Conservation (phyloP, 2,113 vertebrate genomes). For the Crotalus tigris region DNA sequence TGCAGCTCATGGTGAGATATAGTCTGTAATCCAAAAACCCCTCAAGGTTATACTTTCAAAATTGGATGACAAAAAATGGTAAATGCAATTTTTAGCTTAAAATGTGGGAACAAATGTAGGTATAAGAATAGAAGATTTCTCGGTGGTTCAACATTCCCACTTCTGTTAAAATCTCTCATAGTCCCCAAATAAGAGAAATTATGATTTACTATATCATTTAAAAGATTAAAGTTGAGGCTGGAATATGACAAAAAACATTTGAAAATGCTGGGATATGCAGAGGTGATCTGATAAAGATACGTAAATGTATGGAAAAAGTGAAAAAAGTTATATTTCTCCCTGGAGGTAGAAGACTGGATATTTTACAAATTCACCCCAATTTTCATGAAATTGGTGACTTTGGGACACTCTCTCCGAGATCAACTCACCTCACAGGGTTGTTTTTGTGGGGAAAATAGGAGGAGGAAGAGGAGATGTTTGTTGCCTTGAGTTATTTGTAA, state of each 20-base stretch:
- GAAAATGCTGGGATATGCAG: not conserved
- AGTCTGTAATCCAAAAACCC: not conserved
- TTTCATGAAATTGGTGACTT: not conserved
- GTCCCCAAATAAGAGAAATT: not conserved
- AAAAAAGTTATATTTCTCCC: not conserved
- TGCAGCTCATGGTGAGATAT: not conserved
- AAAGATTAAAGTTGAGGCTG: not conserved
- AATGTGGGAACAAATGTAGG: not conserved
- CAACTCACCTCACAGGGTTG: not conserved
- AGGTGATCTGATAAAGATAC: not conserved
- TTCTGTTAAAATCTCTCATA: not conserved
- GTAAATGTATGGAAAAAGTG: not conserved
- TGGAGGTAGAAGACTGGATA: not conserved
- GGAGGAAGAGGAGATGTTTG: not conserved
- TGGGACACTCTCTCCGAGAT: not conserved
- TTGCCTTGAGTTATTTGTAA: not conserved
- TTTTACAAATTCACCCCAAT: not conserved
- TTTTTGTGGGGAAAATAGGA: not conserved
- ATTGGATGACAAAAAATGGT: not conserved
- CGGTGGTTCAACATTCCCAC: not conserved
- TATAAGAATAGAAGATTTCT: not conserved
- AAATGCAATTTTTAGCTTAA: not conserved
- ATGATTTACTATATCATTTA: not conserved
- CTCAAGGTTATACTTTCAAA: not conserved
- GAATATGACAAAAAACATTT: not conserved